Evolutionary conservation across 2,113 vertebrate species (phyloP).

Genomic region (Cottus gobio): DNA sequence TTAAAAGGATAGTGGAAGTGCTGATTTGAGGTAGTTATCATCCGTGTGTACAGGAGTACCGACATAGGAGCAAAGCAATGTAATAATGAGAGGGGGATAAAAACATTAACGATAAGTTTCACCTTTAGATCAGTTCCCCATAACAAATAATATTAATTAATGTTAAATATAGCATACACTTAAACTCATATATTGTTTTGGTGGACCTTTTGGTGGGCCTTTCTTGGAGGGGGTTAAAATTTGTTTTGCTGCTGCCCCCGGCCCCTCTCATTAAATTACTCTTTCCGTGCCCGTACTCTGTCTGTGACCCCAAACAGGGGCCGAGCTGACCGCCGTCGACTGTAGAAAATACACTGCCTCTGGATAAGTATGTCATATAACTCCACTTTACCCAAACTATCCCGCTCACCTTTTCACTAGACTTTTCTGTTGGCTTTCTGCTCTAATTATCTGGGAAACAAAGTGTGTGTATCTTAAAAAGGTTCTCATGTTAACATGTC

Average conservation of each 20-base stretch:
- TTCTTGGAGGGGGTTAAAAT: too few relatives aligned
- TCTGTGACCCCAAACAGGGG: neutral
- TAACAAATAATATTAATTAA: neutral
- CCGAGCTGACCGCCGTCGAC: neutral
- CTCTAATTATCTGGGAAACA: conserved; percentile 35
- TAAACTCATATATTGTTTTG: neutral
- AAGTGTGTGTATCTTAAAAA: neutral
- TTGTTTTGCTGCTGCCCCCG: too few relatives aligned
- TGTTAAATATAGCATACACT: neutral
- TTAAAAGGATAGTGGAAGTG: neutral
- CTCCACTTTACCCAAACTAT: neutral
- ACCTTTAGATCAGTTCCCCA: neutral
- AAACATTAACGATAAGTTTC: neutral
- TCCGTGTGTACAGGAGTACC: too few relatives aligned
- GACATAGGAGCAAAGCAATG: too few relatives aligned
- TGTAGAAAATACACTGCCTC: neutral
- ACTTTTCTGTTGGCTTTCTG: conserved; percentile 18
- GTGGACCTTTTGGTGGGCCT: neutral
- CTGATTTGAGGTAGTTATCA: neutral
- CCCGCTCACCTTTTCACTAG: conserved; percentile 20
- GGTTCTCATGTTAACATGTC: conserved; percentile 24
- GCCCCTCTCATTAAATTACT: too few relatives aligned
- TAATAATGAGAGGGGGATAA: neutral
- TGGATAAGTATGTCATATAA: neutral
- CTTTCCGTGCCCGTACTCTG: too few relatives aligned